phyloP scores from a whole-genome alignment of 2,113 vertebrate genomes.

The Sigmodon hispidus region DNA sequence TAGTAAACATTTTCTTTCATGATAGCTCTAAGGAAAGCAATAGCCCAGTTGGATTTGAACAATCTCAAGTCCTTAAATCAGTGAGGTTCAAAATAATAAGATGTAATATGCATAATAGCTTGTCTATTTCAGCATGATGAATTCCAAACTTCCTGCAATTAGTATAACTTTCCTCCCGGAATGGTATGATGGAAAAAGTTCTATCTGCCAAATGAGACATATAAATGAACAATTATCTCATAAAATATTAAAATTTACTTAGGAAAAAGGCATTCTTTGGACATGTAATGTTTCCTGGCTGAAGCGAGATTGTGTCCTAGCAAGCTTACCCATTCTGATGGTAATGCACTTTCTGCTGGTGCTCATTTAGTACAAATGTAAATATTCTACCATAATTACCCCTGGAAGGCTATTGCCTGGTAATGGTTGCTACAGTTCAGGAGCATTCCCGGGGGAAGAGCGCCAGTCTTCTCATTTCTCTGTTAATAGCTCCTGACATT shows the following conservation, averaged over 20 bases:
- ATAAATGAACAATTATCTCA: constrained; percentile 59
- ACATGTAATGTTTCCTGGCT: constrained; percentile 43
- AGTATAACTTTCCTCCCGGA: constrained; percentile 57
- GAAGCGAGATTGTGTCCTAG: constrained; percentile 42
- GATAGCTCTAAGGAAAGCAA: constrained; percentile 54
- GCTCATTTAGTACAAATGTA: constrained; percentile 57
- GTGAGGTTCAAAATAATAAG: constrained; percentile 62
- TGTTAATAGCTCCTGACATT: constrained; percentile 32
- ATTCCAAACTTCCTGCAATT: constrained; percentile 53
- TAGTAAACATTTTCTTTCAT: constrained; percentile 53
- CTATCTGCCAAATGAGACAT: constrained; percentile 52
- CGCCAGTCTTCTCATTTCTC: constrained; percentile 28
- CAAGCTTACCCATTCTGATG: constrained; percentile 57
- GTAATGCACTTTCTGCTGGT: constrained; percentile 35
- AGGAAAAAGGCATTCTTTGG: constrained; percentile 43
- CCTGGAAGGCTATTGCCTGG: constrained; percentile 17
- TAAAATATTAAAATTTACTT: constrained; percentile 65
- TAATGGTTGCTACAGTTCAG: constrained; percentile 1
- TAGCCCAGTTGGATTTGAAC: constrained; percentile 32
- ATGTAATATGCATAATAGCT: constrained; percentile 24
- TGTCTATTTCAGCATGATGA: constrained; percentile 51
- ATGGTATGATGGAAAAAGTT: constrained; percentile 53
- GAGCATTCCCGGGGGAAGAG: constrained; percentile 29
- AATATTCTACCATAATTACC: constrained; percentile 71
- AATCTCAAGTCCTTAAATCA: constrained; percentile 58